Evolutionary conservation across 2,797 vertebrate genomes (phyloP).

Genomic region (Crocodylus rhombifer): DNA sequence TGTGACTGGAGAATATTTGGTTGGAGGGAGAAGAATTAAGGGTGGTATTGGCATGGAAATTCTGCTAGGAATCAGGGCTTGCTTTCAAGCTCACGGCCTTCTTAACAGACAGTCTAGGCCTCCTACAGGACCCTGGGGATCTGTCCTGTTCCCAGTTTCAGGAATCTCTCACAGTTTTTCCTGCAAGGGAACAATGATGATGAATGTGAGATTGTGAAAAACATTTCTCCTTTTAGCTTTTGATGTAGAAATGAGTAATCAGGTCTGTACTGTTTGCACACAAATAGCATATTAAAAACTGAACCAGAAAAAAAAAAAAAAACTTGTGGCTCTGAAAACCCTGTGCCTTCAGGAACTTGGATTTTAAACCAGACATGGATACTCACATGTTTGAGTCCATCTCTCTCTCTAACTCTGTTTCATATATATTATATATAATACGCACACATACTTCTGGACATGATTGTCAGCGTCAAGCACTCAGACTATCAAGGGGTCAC

Average conservation of each 20-base stretch:
- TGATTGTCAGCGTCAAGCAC: constrained; percentile 75
- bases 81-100: neutral
- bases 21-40: neutral
- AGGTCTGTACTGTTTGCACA: neutral
- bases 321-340: neutral
- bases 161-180: neutral
- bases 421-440: constrained; percentile 36
- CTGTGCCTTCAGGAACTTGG: neutral
- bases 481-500: constrained; percentile 77
- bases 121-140: neutral
- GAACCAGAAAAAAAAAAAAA: neutral
- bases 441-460: constrained; percentile 56
- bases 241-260: neutral
- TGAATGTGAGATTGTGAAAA: neutral
- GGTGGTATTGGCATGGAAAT: neutral
- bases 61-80: neutral
- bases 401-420: neutral
- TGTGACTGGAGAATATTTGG: neutral
- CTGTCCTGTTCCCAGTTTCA: constrained; percentile 7
- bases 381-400: neutral
- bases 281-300: constrained; percentile 8
- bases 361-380: neutral
- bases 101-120: neutral
- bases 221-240: neutral
- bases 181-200: neutral